A percentile compares a stretch with the other conserved stretches of the same genome.
Evolutionary conservation across 2,888 invertebrate genomes (phyloP).

Genomic region (Drosophila diplacantha): DNA sequence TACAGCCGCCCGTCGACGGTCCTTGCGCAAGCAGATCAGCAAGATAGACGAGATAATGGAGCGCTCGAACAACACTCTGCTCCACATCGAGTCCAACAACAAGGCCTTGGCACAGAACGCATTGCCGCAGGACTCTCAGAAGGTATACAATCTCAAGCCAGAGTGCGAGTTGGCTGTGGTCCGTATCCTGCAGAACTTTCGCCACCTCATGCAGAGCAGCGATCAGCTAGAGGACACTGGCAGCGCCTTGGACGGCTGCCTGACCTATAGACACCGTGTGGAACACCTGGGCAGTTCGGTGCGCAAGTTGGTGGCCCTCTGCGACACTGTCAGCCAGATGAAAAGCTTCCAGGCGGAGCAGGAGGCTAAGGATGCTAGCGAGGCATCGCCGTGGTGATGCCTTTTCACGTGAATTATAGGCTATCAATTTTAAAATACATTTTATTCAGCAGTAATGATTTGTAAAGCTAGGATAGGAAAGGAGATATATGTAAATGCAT

Average conservation of each 20-base stretch:
- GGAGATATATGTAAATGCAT: not conserved
- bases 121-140: conserved; percentile 1
- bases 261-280: conserved; percentile 51
- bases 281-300: conserved; percentile 68
- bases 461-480: not conserved
- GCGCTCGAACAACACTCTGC: conserved; percentile 71
- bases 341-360: conserved; percentile 36
- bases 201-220: conserved; percentile 46
- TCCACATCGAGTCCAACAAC: conserved; percentile 66
- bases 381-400: conserved; percentile 4
- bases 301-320: conserved; percentile 70
- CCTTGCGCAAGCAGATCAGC: conserved; percentile 54
- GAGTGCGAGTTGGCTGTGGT: conserved; percentile 59
- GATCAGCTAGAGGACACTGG: conserved; percentile 6
- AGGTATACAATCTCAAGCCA: conserved; percentile 53
- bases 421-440: not conserved
- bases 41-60: conserved; percentile 70
- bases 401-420: not conserved
- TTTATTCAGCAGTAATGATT: not conserved
- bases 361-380: conserved; percentile 19
- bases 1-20: conserved; percentile 49
- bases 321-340: conserved; percentile 58
- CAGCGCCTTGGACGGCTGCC: conserved; percentile 38
- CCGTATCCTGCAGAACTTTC: conserved; percentile 62
- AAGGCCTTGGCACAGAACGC: conserved; percentile 33